These are phyloP conservation scores for Cepaea hortensis DNA, from an alignment of 2,888 invertebrate species.

Conservation along the genomic window DNA sequence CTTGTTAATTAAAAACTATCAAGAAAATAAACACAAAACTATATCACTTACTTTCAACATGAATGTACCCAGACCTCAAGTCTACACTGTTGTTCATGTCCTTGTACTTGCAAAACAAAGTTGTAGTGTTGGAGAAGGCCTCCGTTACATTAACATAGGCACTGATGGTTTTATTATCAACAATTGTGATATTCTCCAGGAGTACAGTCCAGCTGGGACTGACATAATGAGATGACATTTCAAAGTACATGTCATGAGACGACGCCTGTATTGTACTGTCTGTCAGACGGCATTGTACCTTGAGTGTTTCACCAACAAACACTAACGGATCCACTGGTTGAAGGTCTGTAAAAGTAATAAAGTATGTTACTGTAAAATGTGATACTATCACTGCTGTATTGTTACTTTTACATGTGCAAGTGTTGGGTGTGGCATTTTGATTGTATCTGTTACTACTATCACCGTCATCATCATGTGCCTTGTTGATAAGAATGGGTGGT, in stretches of 20 bases:
- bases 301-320: constrained; percentile 17
- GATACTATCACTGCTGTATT: too few relatives aligned
- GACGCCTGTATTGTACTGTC: neutral
- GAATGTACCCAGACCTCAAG: neutral
- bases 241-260: neutral
- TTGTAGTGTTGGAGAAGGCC: neutral
- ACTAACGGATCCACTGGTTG: constrained; percentile 1
- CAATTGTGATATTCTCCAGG: neutral
- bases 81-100: too few relatives aligned
- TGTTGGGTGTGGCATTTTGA: too few relatives aligned
- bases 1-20: too few relatives aligned
- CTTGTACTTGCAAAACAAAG: neutral
- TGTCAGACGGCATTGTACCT: neutral
- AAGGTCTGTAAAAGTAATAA: neutral
- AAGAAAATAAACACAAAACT: neutral
- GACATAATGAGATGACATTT: neutral
- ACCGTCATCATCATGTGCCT: too few relatives aligned
- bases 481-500: too few relatives aligned
- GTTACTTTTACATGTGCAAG: too few relatives aligned
- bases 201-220: neutral
- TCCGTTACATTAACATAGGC: constrained; percentile 3
- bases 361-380: too few relatives aligned
- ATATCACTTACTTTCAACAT: constrained; percentile 26
- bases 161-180: neutral
- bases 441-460: too few relatives aligned